Evolutionary conservation across 2,113 vertebrate genomes (phyloP), one percentile per base, ranked within the genome.

Genomic region (Hystrix brachyura): DNA sequence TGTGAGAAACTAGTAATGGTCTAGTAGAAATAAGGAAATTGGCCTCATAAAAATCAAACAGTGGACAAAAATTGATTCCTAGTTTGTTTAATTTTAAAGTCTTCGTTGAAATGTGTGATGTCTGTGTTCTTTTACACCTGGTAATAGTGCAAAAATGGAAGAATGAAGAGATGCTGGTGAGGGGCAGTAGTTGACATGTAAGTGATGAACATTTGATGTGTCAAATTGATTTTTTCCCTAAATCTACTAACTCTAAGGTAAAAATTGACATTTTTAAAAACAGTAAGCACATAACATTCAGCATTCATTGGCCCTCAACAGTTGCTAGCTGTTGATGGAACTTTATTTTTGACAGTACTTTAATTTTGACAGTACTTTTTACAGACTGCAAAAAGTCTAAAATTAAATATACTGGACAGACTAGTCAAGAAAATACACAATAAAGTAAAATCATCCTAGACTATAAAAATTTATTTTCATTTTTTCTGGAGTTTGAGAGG

Each of bases 241-340:
- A 25, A 32, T 83, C 80, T 96, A 92, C 83, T 88, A 88, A 95
- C 72, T 87, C 82, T 29, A 62, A 86, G 80, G n/a, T 93, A 74
- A 72, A 95, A 87, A 93, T 80, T 87, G 90, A 71, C 57, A 43
- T 94, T 86, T 93, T 92, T 97, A 17, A 88, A 64, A 90, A 43
- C 87, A 94, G 91, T 93, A 80, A 96, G 94, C 71, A 92, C 25
- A 9, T 60, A 87, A 79, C 29, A 90, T 95, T 96, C 78, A 57
- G 10, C 25, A 83, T 71, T 94, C 69, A n/a, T 34, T 74, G 69
- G 90, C 91, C 80, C 48, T 87, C 90, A 85, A 4, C 80, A 72
- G 80, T 90, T 84, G 80, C 80, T 3, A 15, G 43, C 55, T 97
- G 67, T 84, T 94, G 83, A 87, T 19, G 78, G 64, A 95, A 76